These are phyloP conservation scores for Drosophila elegans DNA, from an alignment of 1,140 invertebrate genomes.

Conservation along the genomic window DNA sequence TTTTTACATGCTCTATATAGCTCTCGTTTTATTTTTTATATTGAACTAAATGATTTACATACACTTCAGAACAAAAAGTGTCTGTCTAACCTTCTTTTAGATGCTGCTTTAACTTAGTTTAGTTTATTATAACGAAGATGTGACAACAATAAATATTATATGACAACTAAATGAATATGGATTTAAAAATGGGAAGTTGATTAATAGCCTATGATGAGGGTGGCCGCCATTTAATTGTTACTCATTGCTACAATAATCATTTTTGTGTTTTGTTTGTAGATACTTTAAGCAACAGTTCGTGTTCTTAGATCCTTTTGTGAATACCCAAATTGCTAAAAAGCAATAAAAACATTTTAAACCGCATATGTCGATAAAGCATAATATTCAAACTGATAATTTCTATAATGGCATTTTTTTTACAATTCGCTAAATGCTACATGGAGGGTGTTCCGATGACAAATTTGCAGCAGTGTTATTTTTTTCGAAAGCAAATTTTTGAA, in stretches of 20 bases:
- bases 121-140: not conserved
- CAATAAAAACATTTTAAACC: not conserved
- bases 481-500: not conserved
- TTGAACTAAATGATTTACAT: not conserved
- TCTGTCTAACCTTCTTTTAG: slow-evolving; percentile 1
- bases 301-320: not conserved
- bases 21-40: not conserved
- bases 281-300: not conserved
- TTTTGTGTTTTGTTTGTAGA: slow-evolving; percentile 9
- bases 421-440: slow-evolving; percentile 11
- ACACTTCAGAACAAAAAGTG: too few relatives aligned
- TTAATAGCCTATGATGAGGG: not conserved
- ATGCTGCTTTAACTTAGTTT: slow-evolving; percentile 3
- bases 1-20: not conserved
- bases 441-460: not conserved
- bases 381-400: slow-evolving; percentile 1
- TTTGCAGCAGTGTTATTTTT: not conserved
- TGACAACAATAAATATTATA: not conserved
- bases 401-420: slow-evolving; percentile 5
- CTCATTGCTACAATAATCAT: not conserved
- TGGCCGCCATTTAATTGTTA: not conserved
- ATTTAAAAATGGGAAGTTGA: not conserved
- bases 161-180: slow-evolving; percentile 1
- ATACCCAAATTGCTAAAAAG: not conserved
- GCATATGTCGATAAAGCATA: not conserved